Base-by-base conservation (phyloP, 2,888 invertebrate species). In the Drosophila ustulata region DNA sequence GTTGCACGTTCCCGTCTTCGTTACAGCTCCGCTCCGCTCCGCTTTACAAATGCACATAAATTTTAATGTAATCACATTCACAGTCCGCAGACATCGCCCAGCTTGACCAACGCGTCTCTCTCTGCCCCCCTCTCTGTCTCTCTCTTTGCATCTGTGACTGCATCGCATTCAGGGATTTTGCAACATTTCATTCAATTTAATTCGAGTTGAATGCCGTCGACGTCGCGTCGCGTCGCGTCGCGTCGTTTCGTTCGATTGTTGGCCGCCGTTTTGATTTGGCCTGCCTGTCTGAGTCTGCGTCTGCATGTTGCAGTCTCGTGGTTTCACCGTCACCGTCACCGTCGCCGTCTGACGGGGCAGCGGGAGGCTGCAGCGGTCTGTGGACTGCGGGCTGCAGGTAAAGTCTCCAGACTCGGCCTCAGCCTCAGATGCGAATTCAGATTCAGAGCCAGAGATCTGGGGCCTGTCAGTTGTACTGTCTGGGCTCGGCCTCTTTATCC, bases 61-160 rank as follows among this genome's bases (percentile, higher is more conserved):
- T 88, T 88, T 85, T 86, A 89, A 89, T 90, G 88, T 85, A 88
- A 90, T 87, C 88, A 89, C 89, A 88, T 85, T 75, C 88, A 62
- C 82, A 87, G 85, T 78, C 78, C 66, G 57, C 82, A 84, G 78
- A 76, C 75, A 64, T 61, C 28, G 41, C 28, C 55, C 55, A 65
- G 69, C 66, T 66, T 75, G 75, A 66, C 75, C 63, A 69, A 32
- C 18, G 39, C 11, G 32, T 37, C 46, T 37, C 41, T 37, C 46
- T 37, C 41, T 26, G 53, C 26, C 9, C 46, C 34, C 2, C n/a
- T 37, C 32, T 45, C 13, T 52, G 26, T 8, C 3, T 28, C 26
- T 52, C 11, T 51, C 32, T 30, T 9, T 41, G 53, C 53, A 53
- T 46, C 61, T 57, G 52, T 47, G 56, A 61, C 64, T 79, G 72